These are phyloP conservation scores for Napeogenes inachia DNA, from an alignment of 2,888 invertebrate genomes.

Conservation along the genomic window DNA sequence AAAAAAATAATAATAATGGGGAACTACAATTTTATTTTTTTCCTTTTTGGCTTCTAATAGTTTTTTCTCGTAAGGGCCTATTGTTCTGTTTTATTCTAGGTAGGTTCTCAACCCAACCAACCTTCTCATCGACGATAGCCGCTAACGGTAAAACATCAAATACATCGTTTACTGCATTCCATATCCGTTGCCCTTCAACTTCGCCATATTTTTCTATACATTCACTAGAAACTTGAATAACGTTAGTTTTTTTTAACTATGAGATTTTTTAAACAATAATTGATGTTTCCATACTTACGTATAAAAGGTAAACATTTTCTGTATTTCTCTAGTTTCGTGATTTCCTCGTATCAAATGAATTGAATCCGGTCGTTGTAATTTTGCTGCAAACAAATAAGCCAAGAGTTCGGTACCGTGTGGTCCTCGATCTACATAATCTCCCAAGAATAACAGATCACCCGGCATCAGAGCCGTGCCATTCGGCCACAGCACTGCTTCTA, in stretches of 20 bases:
- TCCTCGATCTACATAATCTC: constrained; percentile 88
- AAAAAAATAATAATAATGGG: too few relatives aligned
- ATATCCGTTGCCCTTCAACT: constrained; percentile 78
- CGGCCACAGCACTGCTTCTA: constrained; percentile 84
- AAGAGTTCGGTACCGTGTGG: constrained; percentile 82
- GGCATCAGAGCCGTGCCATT: constrained; percentile 81
- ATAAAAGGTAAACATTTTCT: constrained; percentile 84
- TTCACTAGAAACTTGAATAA: constrained; percentile 69
- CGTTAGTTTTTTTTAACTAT: not conserved
- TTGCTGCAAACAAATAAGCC: constrained; percentile 83
- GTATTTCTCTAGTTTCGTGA: constrained; percentile 85
- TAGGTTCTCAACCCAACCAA: not conserved
- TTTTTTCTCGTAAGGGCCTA: too few relatives aligned
- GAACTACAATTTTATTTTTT: not conserved
- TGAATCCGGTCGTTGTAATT: constrained; percentile 80
- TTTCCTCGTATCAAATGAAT: constrained; percentile 83
- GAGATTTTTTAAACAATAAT: not conserved
- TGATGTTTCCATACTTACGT: constrained; percentile 53
- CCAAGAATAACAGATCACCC: constrained; percentile 82
- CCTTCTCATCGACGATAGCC: constrained; percentile 84
- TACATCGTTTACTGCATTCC: constrained; percentile 82
- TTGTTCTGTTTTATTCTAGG: too few relatives aligned
- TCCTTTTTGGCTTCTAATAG: not conserved
- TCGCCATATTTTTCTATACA: constrained; percentile 83
- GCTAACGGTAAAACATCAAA: constrained; percentile 86